Evolutionary conservation across 2,113 vertebrate species (phyloP), one percentile per base, ranked within the genome.

Genomic region (Cariama cristata): DNA sequence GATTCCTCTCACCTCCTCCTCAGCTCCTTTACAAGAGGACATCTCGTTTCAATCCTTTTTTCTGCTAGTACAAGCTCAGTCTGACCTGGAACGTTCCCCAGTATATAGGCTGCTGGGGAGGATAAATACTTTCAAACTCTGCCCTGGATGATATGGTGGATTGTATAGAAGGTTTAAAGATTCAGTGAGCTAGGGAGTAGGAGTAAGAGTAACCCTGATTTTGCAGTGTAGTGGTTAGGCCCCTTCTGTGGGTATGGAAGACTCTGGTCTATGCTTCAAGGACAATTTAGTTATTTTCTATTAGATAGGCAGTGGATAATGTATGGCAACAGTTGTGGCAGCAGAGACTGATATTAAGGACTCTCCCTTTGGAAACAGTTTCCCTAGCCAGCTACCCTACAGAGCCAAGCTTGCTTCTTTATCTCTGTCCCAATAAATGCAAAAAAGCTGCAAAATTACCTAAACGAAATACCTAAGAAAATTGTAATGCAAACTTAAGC

Each of bases 1-100:
- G 93, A 94, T 91, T 97, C 91, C 84, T 94, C 84, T 90, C 85
- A 94, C 90, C 69, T 90, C 87, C 94, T 91, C 77, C 66, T 94
- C 91, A 85, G 42, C 58, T 84, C 30, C 87, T 75, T 95, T 95
- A 75, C 58, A 56, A 53, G 58, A 91, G 87, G 85, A 79, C 74
- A 69, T 82, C 81, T 89, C 4, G 2, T 93, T 94, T 87, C 81
- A 88, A 35, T 69, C 60, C 12, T 47, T 74, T 95, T 80, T 92
- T 60, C 73, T 94, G 56, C 56, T 68, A 68, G 60, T 38, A 55
- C 53, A 85, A 72, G 71, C 77, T 90, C 69, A 79, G 1, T 58
- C 53, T 82, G 90, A 89, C 90, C 92, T 76, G 87, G 58, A 76
- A 97, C 49, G 19, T 85, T 95, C 89, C 24, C 12, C 4, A 3